phyloP scores from a whole-genome alignment of 2,888 invertebrate genomes.

The Dryadula phaetusa region DNA sequence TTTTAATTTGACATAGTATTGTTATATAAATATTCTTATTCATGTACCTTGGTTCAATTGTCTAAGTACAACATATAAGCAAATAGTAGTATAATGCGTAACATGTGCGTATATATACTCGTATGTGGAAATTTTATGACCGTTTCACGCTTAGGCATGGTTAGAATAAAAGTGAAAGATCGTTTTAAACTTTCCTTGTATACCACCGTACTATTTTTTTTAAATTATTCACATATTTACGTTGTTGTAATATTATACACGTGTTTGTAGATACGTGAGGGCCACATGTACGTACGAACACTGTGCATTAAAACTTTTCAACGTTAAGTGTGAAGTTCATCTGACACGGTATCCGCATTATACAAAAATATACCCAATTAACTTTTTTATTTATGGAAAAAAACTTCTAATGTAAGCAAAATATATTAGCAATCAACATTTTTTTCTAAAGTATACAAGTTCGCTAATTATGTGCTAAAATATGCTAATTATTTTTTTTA shows the following conservation, averaged over 20 bases:
- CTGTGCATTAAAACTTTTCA: constrained; percentile 75
- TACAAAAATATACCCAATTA: constrained; percentile 66
- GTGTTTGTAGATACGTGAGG: constrained; percentile 35
- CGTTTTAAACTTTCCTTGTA: neutral
- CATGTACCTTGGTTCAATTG: no score
- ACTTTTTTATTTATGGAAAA: constrained; percentile 47
- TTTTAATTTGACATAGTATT: no score
- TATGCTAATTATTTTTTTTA: neutral
- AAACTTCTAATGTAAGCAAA: neutral
- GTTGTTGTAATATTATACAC: constrained; percentile 31
- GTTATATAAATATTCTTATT: no score
- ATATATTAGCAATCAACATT: neutral
- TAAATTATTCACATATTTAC: neutral
- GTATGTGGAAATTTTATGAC: neutral
- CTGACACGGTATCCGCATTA: constrained; percentile 72
- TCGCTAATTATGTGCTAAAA: neutral
- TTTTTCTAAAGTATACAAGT: neutral
- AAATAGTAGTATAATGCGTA: no score
- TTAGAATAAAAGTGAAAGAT: neutral
- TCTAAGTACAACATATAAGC: no score
- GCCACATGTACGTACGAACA: constrained; percentile 50
- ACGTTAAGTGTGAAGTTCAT: constrained; percentile 61
- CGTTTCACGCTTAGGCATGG: neutral
- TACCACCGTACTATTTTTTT: neutral
- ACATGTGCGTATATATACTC: neutral